A percentile compares a stretch with the other conserved stretches of the same genome.
Evolutionary conservation across 1,140 invertebrate species (phyloP).

Genomic region (Drosophila busckii): DNA sequence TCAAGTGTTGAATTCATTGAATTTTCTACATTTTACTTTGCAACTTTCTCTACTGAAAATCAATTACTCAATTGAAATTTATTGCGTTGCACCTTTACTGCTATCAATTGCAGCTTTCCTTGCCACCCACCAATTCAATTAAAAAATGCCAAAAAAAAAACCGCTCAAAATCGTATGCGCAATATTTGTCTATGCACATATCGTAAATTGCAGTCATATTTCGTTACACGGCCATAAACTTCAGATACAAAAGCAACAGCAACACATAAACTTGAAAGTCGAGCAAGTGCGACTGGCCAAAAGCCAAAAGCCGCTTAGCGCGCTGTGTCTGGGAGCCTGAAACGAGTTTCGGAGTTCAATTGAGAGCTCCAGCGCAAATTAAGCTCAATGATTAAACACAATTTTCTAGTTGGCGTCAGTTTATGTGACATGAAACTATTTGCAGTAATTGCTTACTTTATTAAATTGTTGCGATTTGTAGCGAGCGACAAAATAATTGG

Average conservation of each 20-base stretch:
- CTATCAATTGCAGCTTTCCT: slow-evolving; percentile 14
- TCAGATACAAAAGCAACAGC: slow-evolving; percentile 10
- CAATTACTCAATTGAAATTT: too few species aligned
- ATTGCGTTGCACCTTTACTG: too few species aligned
- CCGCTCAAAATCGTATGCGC: too few species aligned
- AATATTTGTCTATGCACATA: slow-evolving; percentile 24
- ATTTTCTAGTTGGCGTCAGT: slow-evolving; percentile 52
- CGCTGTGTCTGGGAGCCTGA: not conserved
- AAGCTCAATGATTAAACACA: slow-evolving; percentile 68
- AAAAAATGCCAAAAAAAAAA: slow-evolving; percentile 1
- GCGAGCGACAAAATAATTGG: slow-evolving; percentile 50
- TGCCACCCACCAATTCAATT: slow-evolving; percentile 24
- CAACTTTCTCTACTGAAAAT: too few species aligned
- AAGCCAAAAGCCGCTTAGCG: slow-evolving; percentile 33
- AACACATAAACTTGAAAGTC: slow-evolving; percentile 50
- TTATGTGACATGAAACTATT: slow-evolving; percentile 53
- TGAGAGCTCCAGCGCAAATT: slow-evolving; percentile 51
- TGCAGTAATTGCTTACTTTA: slow-evolving; percentile 65
- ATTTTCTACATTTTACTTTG: too few species aligned
- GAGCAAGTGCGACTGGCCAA: slow-evolving; percentile 17
- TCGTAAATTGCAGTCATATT: slow-evolving; percentile 60
- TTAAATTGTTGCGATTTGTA: slow-evolving; percentile 61
- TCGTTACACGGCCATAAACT: slow-evolving; percentile 54
- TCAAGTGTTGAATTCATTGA: too few species aligned
- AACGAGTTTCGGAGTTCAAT: slow-evolving; percentile 44